Evolutionary conservation across 2,113 vertebrate genomes (phyloP).

Genomic region (Speoplatyrhinus poulsoni): DNA sequence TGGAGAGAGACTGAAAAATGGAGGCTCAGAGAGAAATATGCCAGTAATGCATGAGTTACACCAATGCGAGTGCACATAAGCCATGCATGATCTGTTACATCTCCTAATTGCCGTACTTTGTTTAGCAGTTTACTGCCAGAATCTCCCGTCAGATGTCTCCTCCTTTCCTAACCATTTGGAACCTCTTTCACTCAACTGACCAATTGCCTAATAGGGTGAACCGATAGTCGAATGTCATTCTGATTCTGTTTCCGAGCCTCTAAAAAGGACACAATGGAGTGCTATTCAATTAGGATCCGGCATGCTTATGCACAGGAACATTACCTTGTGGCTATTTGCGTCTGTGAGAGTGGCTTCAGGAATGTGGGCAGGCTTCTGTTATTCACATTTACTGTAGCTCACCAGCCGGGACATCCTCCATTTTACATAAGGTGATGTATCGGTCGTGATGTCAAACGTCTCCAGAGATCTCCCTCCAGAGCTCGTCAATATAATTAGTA

Average conservation of each 20-base stretch:
- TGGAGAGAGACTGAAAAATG: background rate
- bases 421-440: slow-evolving; percentile 5
- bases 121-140: slow-evolving; percentile 12
- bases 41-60: background rate
- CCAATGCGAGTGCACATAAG: background rate
- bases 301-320: slow-evolving; percentile 34
- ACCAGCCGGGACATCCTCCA: slow-evolving; percentile 14
- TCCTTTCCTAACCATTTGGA: slow-evolving; percentile 27
- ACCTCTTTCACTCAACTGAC: slow-evolving; percentile 41
- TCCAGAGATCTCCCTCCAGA: too few species aligned
- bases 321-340: slow-evolving; percentile 27
- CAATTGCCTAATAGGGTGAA: slow-evolving; percentile 55
- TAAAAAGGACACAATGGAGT: slow-evolving; percentile 50
- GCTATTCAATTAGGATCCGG: slow-evolving; percentile 58
- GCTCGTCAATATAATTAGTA: too few species aligned
- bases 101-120: slow-evolving; percentile 24
- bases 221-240: slow-evolving; percentile 58
- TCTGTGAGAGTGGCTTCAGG: slow-evolving; percentile 23
- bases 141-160: slow-evolving; percentile 31
- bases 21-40: background rate
- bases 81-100: slow-evolving; percentile 16
- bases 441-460: too few species aligned
- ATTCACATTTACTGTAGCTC: slow-evolving; percentile 22
- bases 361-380: slow-evolving; percentile 14
- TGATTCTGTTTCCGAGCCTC: slow-evolving; percentile 39